Percentiles rank a stretch among this genome's conserved stretches.
These are phyloP conservation scores for Papilio polyxenes DNA, from an alignment of 1,140 invertebrate species.

Conservation along the genomic window DNA sequence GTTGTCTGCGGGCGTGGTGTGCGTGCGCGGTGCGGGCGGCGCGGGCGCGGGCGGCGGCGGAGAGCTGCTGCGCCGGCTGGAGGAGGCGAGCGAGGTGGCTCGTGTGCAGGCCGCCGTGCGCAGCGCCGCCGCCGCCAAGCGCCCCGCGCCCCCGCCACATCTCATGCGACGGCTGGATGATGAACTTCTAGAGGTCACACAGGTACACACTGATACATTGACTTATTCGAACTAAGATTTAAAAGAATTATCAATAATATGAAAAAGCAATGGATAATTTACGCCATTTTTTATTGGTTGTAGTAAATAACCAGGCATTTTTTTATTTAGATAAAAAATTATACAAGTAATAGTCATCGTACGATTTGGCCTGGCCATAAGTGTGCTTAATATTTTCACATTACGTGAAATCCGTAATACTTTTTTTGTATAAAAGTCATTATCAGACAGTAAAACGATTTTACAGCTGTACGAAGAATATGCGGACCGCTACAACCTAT, in stretches of 20 bases:
- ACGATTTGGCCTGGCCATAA: too few relatives aligned
- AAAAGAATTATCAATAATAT: too few relatives aligned
- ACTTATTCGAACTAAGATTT: too few relatives aligned
- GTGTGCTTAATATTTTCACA: too few relatives aligned
- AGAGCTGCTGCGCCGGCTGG: constrained; percentile 93
- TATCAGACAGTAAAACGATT: background rate
- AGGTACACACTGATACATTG: constrained; percentile 64
- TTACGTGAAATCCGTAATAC: too few relatives aligned
- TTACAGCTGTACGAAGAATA: constrained; percentile 90
- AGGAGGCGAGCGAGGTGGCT: constrained; percentile 96
- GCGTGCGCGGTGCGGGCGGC: constrained; percentile 93
- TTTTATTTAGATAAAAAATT: too few relatives aligned
- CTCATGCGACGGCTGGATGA: constrained; percentile 82
- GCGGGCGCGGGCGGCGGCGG: constrained; percentile 89
- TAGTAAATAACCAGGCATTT: too few relatives aligned
- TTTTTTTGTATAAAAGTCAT: too few relatives aligned
- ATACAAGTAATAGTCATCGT: too few relatives aligned
- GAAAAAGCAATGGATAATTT: too few relatives aligned
- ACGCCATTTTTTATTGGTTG: too few relatives aligned
- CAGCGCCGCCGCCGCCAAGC: constrained; percentile 83
- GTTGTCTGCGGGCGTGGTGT: constrained; percentile 96
- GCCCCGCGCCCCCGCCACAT: constrained; percentile 74
- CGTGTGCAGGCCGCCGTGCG: constrained; percentile 89
- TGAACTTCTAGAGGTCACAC: constrained; percentile 84
- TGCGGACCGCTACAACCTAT: constrained; percentile 89